phyloP scores from a whole-genome alignment of 64 coral and sea anemone genomes.

The Montipora cactus region DNA sequence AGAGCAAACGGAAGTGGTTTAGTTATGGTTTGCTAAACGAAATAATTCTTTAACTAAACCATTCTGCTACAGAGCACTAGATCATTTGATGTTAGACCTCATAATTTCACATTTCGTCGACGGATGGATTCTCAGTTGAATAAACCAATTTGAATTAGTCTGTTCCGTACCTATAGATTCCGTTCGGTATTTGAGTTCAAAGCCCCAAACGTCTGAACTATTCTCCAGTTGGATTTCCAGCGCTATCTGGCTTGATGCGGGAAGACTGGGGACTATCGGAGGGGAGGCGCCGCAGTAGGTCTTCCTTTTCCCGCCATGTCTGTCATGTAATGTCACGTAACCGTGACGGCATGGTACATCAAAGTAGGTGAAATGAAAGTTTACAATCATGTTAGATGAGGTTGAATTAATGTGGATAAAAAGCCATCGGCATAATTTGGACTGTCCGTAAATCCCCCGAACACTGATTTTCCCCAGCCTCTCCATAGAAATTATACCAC shows the following conservation, averaged over 20 bases:
- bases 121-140: too few species aligned
- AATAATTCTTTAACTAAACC: too few species aligned
- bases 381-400: conserved; percentile 38
- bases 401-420: conserved; percentile 48
- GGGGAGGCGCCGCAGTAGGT: conserved; percentile 54
- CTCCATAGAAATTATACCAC: conserved; percentile 47
- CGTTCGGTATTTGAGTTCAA: conserved; percentile 65
- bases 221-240: conserved; percentile 66
- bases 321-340: conserved; percentile 28
- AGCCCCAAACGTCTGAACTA: conserved; percentile 54
- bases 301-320: conserved; percentile 38
- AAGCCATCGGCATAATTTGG: conserved; percentile 69
- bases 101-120: too few species aligned
- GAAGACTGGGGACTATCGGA: conserved; percentile 32
- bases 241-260: conserved; percentile 59
- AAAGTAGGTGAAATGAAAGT: conserved; percentile 79
- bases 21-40: too few species aligned
- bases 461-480: conserved; percentile 45
- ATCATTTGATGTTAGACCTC: too few species aligned
- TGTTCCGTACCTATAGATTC: conserved; percentile 69
- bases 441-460: conserved; percentile 45
- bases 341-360: conserved; percentile 77
- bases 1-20: too few species aligned
- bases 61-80: too few species aligned
- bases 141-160: too few species aligned